phyloP scores from a whole-genome alignment of 2,113 vertebrate genomes.

The Otocyon megalotis region DNA sequence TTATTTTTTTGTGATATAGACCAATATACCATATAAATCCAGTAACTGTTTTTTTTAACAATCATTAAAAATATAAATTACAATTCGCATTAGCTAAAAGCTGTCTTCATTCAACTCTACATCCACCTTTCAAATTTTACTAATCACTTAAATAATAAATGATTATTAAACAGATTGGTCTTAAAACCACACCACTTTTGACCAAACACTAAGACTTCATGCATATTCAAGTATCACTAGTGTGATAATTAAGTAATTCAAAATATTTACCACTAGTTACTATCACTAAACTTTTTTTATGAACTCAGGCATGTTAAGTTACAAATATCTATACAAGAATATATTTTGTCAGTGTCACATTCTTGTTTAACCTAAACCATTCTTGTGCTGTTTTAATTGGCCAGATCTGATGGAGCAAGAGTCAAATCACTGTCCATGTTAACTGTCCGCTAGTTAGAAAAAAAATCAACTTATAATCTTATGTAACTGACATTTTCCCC shows the following conservation, averaged over 20 bases:
- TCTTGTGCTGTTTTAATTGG: background rate
- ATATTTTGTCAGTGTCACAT: background rate
- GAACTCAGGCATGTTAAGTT: constrained; percentile 10
- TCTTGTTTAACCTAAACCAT: background rate
- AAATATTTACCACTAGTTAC: constrained; percentile 24
- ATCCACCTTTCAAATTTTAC: constrained; percentile 58
- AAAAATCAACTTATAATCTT: too few species aligned
- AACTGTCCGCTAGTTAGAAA: too few species aligned
- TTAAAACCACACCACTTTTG: constrained; percentile 17
- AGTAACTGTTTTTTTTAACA: constrained; percentile 3
- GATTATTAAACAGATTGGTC: constrained; percentile 40
- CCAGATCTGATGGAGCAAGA: background rate
- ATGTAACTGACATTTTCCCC: too few species aligned
- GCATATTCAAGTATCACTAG: constrained; percentile 33
- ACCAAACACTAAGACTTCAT: constrained; percentile 20
- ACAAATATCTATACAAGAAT: background rate
- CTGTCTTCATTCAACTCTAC: constrained; percentile 22
- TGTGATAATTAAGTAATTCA: constrained; percentile 18
- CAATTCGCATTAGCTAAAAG: constrained; percentile 53
- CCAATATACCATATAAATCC: constrained; percentile 44
- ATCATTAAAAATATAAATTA: constrained; percentile 57
- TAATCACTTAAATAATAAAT: constrained; percentile 53
- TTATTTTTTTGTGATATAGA: constrained; percentile 44
- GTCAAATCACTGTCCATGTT: background rate
- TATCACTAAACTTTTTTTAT: background rate